These are phyloP conservation scores for Coptodon bakossiorum DNA, from an alignment of 2,113 vertebrate genomes.

Conservation along the genomic window DNA sequence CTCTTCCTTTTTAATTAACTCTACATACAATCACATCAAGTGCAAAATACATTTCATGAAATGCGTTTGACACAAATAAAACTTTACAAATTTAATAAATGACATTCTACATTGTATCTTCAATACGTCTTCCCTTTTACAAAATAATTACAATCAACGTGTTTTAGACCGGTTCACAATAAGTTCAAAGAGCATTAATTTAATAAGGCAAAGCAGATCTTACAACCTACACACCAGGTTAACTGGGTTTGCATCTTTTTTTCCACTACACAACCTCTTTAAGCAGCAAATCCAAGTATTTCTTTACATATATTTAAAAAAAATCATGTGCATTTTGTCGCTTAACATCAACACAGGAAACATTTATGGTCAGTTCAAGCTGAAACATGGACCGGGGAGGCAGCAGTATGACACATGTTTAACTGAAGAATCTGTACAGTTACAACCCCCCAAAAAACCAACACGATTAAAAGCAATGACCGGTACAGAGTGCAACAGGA, in stretches of 20 bases:
- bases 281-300: neutral
- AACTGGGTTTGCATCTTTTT: neutral
- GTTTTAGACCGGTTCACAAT: neutral
- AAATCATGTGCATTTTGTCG: neutral
- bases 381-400: neutral
- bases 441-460: neutral
- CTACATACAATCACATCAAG: neutral
- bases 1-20: neutral
- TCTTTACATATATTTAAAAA: neutral
- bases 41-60: neutral
- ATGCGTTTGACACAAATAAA: neutral
- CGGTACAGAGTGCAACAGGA: neutral
- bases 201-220: conserved; percentile 38
- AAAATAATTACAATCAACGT: conserved; percentile 12
- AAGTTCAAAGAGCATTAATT: neutral
- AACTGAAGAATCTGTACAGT: neutral
- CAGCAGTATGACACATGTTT: neutral
- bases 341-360: neutral
- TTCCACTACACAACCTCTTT: neutral
- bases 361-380: neutral
- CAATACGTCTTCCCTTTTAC: neutral
- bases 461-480: neutral
- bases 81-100: neutral
- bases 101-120: conserved; percentile 1
- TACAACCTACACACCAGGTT: neutral